Evolutionary conservation across 2,797 vertebrate species (phyloP), one percentile per base, ranked within the genome.

Genomic region (Caiman crocodilus): DNA sequence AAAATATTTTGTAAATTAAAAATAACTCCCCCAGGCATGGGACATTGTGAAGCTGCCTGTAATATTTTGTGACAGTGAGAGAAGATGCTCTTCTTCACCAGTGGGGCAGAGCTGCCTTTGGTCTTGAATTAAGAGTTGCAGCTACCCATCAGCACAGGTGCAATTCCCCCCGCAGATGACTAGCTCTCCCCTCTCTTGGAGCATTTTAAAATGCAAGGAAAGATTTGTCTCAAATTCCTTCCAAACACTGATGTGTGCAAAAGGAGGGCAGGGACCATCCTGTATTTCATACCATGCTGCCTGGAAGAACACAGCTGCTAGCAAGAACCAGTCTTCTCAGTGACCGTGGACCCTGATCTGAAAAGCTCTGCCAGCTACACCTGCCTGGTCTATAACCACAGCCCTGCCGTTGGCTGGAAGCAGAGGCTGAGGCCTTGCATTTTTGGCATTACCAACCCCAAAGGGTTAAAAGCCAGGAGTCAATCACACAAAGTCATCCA

Each of bases 161-260:
- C 9, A 50, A 50, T 50, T 50, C 42, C 10, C 42, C 42, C 42
- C 35, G 4, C 32, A 35, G 35, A 50, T 50, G 42, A 50, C 42
- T 50, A 50, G 42, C 9, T 10, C 9, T 50, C 42, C 42, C 42
- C 42, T 50, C 42, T 50, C 42, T 10, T 10, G 57, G 84, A 35
- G 42, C 14, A 17, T 92, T 87, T 90, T 76, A 85, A 90, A 91
- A 74, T 21, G 23, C 84, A 71, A 0, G n/a, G 18, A 69, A 77
- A 25, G 79, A n/a, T 32, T 80, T 79, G 57, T 75, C 92, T 83
- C 75, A 92, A 92, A 81, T 65, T 18, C 42, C 65, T 35, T 91
- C 79, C 95, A 82, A 86, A 81, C 61, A 26, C 56, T 3, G 79
- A 30, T 73, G 7, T 4, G 5, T 81, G 63, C 80, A 85, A 58